Conservation (phyloP, 2,113 vertebrate species). For the Penelope pileata region DNA sequence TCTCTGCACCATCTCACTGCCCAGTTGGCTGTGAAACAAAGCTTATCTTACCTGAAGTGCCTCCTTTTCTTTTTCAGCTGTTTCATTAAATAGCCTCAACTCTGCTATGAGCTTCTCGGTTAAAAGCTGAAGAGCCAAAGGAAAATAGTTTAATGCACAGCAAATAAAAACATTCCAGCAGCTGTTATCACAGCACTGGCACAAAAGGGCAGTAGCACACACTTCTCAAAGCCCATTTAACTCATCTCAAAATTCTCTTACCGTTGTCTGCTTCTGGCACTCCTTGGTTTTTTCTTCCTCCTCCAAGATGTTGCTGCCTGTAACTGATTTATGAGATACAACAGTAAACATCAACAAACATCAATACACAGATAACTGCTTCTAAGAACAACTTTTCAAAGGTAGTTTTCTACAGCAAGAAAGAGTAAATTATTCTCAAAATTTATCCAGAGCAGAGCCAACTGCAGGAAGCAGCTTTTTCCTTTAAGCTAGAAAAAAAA, state of each 20-base stretch:
- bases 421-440: neutral
- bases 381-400: neutral
- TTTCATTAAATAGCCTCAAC: conserved; percentile 69
- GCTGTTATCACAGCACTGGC: neutral
- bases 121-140: conserved; percentile 61
- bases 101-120: conserved; percentile 70
- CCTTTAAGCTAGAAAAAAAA: neutral
- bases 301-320: conserved; percentile 57
- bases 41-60: conserved; percentile 71
- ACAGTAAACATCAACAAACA: neutral
- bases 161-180: neutral
- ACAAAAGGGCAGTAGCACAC: neutral
- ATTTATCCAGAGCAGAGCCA: neutral
- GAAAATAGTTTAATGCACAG: neutral
- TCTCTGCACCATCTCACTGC: neutral
- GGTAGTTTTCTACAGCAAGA: neutral
- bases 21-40: neutral
- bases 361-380: neutral
- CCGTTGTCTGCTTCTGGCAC: conserved; percentile 55
- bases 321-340: conserved; percentile 19
- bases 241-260: conserved; percentile 31
- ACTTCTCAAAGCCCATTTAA: neutral
- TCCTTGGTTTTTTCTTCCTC: conserved; percentile 6
- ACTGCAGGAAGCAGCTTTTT: neutral
- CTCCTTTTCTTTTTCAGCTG: conserved; percentile 65